Base-by-base conservation (phyloP, 2,888 invertebrate species). In the Plemyria rubiginata region DNA sequence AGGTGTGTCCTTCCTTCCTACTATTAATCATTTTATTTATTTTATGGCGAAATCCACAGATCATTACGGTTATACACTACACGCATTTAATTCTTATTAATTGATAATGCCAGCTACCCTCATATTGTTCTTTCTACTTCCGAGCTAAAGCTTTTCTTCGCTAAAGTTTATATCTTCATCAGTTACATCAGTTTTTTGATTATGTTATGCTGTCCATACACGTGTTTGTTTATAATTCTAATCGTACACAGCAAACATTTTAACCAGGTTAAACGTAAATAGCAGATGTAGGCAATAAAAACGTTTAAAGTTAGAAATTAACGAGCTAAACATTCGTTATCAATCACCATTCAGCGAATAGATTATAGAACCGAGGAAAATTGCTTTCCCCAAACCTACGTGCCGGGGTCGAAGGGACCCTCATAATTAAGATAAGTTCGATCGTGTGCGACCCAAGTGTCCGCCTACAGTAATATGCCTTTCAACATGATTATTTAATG, bases 381-480 rank as follows among this genome's bases (percentile, higher is more conserved):
- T 60, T 65, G 65, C 57, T 60, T 60, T 57, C 41, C 60, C 56
- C 43, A 8, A n/a, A 61, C 54, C 54, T 65, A 65, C 65, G 60
- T 60, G 65, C 60, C 40, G 41, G 64, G 64, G 64, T 68, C 61
- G 53, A 54, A 22, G 45, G 52, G 54, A 65, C 68, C 68, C 66
- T 68, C 71, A 72, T 74, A 77, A 76, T 76, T 76, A 77, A 74
- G 75, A 74, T 74, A 68, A 70, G 74, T 74, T 64, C 61, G 63
- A 60, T 49, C 54, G 45, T 54, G 41, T 32, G 45, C 32, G 40
- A 13, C 50, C 28, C 52, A 22, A 53, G 51, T 43, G 54, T 49
- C 41, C 46, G 32, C 48, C 22, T 43, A 32, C 38, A 52, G 45
- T 54, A 57, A 54, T 41, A 50, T 28, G 54, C 60, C 56, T 57